Conservation (phyloP, 2,113 vertebrate genomes). For the Castor canadensis region DNA sequence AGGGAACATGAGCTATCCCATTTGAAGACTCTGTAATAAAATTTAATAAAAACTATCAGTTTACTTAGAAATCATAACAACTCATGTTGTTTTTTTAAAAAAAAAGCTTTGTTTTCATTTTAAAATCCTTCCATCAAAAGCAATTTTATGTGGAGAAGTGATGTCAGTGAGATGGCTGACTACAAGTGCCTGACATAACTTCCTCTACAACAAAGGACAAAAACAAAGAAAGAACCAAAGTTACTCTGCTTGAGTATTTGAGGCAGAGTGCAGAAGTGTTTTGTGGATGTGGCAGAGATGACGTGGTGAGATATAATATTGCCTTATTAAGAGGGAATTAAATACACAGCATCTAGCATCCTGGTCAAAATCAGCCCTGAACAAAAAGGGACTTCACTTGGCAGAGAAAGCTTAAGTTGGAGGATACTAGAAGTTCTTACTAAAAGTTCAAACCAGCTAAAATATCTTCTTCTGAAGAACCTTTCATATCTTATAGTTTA, state of each 20-base stretch:
- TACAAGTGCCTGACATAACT: not conserved
- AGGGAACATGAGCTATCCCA: not conserved
- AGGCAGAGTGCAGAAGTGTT: not conserved
- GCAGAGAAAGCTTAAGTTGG: not conserved
- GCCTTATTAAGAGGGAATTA: not conserved
- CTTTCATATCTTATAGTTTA: no score
- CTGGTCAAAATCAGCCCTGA: not conserved
- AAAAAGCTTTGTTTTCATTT: slow-evolving; percentile 48
- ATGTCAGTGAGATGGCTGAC: not conserved
- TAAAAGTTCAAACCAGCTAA: not conserved
- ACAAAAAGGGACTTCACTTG: not conserved
- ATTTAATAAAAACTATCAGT: not conserved
- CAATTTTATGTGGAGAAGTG: not conserved
- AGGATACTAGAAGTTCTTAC: no score
- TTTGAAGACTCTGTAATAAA: not conserved
- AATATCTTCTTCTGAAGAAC: not conserved
- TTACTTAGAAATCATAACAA: not conserved
- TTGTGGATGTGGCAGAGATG: not conserved
- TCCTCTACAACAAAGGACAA: not conserved
- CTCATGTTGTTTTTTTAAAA: not conserved
- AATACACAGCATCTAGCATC: not conserved
- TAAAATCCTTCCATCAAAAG: not conserved
- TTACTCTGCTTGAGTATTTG: not conserved
- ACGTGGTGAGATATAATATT: no score
- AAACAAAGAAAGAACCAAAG: not conserved